These are phyloP conservation scores for Umimayanthus kanabou DNA, from an alignment of 92 coral and sea anemone species.

Conservation along the genomic window DNA sequence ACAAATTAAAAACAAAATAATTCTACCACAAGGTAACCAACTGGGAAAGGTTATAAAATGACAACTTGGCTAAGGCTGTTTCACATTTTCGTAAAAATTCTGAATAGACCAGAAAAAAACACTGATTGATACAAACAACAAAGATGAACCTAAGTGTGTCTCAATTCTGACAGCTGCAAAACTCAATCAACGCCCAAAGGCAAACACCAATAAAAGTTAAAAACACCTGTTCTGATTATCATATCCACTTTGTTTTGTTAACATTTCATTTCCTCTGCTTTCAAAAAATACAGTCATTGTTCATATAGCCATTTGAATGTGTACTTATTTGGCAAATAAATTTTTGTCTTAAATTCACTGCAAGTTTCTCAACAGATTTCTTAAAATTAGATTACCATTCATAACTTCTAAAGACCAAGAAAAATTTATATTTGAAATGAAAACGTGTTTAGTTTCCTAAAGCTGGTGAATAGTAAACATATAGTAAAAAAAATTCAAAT, in stretches of 20 bases:
- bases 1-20: no score
- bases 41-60: neutral
- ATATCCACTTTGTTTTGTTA: conserved; percentile 5
- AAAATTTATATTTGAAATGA: neutral
- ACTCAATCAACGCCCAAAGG: neutral
- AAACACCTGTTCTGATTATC: conserved; percentile 8
- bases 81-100: no score
- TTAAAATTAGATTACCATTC: neutral
- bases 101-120: no score
- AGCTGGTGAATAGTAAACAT: neutral
- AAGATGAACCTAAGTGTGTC: neutral
- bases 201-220: neutral
- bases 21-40: no score
- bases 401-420: neutral
- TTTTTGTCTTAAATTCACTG: neutral
- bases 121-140: neutral
- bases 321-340: neutral
- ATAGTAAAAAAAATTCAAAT: neutral
- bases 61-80: neutral
- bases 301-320: neutral
- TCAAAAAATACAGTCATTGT: neutral
- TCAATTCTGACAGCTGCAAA: conserved; percentile 24
- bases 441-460: neutral
- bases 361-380: neutral
- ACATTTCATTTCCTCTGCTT: neutral